Conservation (phyloP, 2,113 vertebrate species). For the Carettochelys insculpta region DNA sequence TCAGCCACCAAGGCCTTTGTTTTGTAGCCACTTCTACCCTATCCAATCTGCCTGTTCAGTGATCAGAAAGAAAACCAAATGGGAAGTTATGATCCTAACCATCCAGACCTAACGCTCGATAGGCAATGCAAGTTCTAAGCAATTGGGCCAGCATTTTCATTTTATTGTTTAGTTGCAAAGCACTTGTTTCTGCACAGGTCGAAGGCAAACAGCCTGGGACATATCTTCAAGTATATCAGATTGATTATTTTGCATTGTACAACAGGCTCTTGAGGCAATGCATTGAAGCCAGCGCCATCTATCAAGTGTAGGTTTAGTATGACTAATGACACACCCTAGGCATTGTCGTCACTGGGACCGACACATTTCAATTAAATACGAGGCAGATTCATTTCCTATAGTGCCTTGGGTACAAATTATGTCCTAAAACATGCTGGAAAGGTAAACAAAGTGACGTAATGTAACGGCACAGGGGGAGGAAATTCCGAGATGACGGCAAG, state of each 20-base stretch:
- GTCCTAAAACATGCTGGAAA: neutral
- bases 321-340: neutral
- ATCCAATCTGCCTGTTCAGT: neutral
- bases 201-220: neutral
- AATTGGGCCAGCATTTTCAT: neutral
- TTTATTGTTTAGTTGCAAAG: neutral
- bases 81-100: neutral
- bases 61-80: neutral
- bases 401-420: neutral
- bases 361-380: neutral
- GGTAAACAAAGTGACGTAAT: neutral
- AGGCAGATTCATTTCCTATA: neutral
- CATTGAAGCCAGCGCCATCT: neutral
- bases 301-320: neutral
- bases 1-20: neutral
- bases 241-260: neutral
- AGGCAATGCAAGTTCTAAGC: neutral
- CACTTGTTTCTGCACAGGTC: neutral
- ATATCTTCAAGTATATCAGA: neutral
- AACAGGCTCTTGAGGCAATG: neutral
- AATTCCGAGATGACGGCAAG: neutral
- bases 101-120: neutral
- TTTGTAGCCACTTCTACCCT: accelerated
- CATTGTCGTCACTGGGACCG: neutral
- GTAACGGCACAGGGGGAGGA: neutral